Percentiles rank a stretch among this genome's conserved stretches.
phyloP scores from a whole-genome alignment of 1,140 invertebrate species.

The Cecropterus lyciades region DNA sequence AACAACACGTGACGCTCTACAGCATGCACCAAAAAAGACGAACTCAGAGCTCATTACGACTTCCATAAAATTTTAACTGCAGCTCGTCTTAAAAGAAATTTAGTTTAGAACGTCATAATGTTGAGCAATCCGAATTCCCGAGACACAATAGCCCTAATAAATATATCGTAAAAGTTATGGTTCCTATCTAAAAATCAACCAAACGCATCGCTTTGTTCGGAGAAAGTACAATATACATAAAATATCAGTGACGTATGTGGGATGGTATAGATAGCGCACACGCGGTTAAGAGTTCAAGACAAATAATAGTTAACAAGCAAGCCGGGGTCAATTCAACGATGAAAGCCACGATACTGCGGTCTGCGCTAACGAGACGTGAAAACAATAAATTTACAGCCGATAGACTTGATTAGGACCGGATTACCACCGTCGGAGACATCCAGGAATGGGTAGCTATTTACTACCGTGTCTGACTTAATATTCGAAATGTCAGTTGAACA shows the following conservation, averaged over 20 bases:
- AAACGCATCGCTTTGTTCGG: conserved; percentile 6
- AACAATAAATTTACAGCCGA: conserved; percentile 31
- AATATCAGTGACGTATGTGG: conserved; percentile 12
- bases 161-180: conserved; percentile 22
- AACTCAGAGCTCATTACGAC: neutral
- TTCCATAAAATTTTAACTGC: neutral
- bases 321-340: conserved; percentile 29
- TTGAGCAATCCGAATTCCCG: conserved; percentile 6
- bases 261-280: conserved; percentile 1
- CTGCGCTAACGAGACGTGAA: conserved; percentile 30
- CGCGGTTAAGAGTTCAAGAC: conserved; percentile 34
- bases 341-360: conserved; percentile 26
- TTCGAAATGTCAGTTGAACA: conserved; percentile 1
- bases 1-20: neutral
- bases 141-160: conserved; percentile 18
- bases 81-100: neutral
- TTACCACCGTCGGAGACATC: conserved; percentile 13
- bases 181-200: conserved; percentile 18
- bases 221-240: conserved; percentile 29
- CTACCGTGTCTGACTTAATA: neutral
- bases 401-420: conserved; percentile 25
- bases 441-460: neutral
- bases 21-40: neutral
- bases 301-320: conserved; percentile 32
- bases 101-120: neutral